Evolutionary conservation across 2,888 invertebrate genomes (phyloP), one percentile per base, ranked within the genome.

Genomic region (Steromphala cineraria): DNA sequence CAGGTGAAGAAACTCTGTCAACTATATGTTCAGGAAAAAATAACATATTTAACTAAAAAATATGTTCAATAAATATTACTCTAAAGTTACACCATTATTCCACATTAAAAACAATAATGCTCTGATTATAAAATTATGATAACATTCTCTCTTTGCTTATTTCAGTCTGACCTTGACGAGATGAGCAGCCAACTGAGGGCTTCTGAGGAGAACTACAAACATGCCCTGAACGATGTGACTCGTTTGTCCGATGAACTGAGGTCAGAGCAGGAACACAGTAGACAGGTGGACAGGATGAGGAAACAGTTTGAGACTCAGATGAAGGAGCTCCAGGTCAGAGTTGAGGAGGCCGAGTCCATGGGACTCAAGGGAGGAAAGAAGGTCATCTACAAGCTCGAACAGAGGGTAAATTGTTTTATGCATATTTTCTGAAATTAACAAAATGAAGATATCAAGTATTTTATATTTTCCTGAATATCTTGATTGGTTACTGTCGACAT

Each of bases 281-380:
- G 95, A 31, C 98, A 98, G 93, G 97, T 98, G 94, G 99, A 99
- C 95, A 99, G 99, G 95, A 96, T 98, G 94, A 97, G 98, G 95
- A 99, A 99, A 95, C 98, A 97, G 84, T 96, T 99, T 90, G 99
- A 99, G 94, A 96, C 96, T 93, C 98, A 99, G 95, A 97, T 99
- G 95, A 99, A 99, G 96, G 99, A 99, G 94, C 95, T 99, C 94
- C 93, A 93, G 84, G 96, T 98, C 92, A 96, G 99, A 93, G 95
- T 99, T 92, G 98, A 99, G 93, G 98, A 98, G 94, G 98, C 98
- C 91, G 99, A 98, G 95, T 97, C 96, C 92, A 98, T 98, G 94
- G 99, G 99, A 82, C 96, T 99, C 92, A 99, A 99, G 95, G 98
- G 99, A 94, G 99, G 99, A 94, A 99, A 99, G 96, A 98, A 98